phyloP scores from a whole-genome alignment of 2,797 vertebrate species.

The Helostoma temminkii region DNA sequence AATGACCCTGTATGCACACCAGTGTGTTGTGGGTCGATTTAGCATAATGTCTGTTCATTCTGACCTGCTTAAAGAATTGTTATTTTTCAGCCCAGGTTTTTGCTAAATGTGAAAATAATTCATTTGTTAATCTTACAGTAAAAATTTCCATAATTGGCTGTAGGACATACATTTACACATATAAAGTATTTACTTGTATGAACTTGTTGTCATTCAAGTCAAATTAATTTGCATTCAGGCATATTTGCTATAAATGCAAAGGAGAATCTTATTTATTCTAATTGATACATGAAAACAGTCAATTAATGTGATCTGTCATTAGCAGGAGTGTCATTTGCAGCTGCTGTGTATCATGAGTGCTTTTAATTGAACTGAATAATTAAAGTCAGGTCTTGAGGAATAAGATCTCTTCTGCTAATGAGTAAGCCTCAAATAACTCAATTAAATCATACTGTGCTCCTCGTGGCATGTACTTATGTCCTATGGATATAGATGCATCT shows the following conservation, averaged over 20 bases:
- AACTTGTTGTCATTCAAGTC: neutral
- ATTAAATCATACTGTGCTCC: conserved; percentile 73
- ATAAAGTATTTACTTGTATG: conserved; percentile 12
- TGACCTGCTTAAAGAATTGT: neutral
- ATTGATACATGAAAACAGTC: conserved; percentile 74
- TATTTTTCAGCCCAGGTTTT: neutral
- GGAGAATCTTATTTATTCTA: conserved; percentile 62
- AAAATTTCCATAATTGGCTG: neutral
- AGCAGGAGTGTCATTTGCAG: conserved; percentile 65
- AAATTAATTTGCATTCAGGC: conserved; percentile 36
- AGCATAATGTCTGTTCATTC: conserved; percentile 4
- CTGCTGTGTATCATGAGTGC: conserved; percentile 72
- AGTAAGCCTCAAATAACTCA: conserved; percentile 76
- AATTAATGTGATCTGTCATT: conserved; percentile 74
- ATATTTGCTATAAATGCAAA: conserved; percentile 49
- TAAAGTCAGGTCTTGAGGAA: conserved; percentile 76
- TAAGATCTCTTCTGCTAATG: conserved; percentile 81
- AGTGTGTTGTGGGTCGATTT: conserved; percentile 27
- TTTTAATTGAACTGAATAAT: conserved; percentile 85
- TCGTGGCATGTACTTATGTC: conserved; percentile 66
- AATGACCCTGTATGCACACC: conserved; percentile 45
- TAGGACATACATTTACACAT: neutral
- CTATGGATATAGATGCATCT: conserved; percentile 34
- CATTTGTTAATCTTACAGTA: neutral
- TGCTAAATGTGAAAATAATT: neutral